Evolutionary conservation across 2,113 vertebrate species (phyloP), one percentile per base, ranked within the genome.

Genomic region (Osmerus mordax): DNA sequence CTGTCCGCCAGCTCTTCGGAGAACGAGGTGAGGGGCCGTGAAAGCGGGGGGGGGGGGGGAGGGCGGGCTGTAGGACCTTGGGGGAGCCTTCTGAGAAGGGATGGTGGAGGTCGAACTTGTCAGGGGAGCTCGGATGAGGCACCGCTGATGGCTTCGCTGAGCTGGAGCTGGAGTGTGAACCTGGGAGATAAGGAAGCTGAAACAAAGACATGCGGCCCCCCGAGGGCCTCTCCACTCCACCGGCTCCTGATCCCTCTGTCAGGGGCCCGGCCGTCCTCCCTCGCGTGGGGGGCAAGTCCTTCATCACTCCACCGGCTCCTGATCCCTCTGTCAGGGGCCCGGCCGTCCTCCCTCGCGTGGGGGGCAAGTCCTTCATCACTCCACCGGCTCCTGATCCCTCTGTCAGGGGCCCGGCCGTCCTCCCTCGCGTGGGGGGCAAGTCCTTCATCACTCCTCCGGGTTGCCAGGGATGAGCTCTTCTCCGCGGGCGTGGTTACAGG

Each of bases 1-100:
- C 90, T 99, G 0, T 99, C 97, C 65, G 97, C 97, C 78, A 99
- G 97, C 87, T 99, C 97, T 0, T 99, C 97, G 11, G 97, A 99
- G 89, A 99, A 99, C 0, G 97, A 99, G 96, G 97, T 98, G 88
- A 21, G 77, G 74, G 56, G 25, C 2, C 25, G 25, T 28, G 25
- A 28, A 28, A 28, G 25, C 25, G 21, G 21, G 4, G 21, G 60
- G 63, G 32, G 60, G 63, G 32, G 11, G 7, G 23, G 19, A 21
- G 36, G 9, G 64, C 13, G 41, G 29, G 41, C 67, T 14, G 15
- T 36, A 65, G 52, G 66, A 56, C 61, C 16, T 4, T 3, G 14
- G 67, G 58, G 59, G 61, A 66, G 8, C 12, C n/a, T 25, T 52
- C 59, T 63, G 62, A 59, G 70, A 68, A 52, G 74, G 74, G 72